Conservation (phyloP, 2,888 invertebrate genomes). For the Matsumyia berberina region DNA sequence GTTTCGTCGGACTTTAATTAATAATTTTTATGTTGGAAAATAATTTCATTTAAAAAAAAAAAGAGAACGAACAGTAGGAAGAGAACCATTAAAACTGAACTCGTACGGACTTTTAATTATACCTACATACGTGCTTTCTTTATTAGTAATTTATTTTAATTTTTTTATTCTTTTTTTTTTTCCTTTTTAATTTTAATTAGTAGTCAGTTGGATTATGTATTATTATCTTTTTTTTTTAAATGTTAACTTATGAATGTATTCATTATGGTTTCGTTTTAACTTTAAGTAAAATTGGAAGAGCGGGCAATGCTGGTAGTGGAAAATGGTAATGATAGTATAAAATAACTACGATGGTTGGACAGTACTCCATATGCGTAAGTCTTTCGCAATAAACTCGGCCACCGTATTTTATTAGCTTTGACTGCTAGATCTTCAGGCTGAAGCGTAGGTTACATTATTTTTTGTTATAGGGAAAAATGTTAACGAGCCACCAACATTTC, state of each 20-base stretch:
- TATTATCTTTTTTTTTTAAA: conserved; percentile 27
- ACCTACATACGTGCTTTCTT: conserved; percentile 42
- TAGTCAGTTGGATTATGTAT: conserved; percentile 42
- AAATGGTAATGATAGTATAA: too few species aligned
- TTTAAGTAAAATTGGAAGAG: conserved; percentile 23
- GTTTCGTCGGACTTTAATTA: conserved; percentile 49
- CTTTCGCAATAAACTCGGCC: too few species aligned
- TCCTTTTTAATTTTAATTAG: conserved; percentile 36
- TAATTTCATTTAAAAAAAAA: conserved; percentile 39
- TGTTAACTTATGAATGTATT: conserved; percentile 43
- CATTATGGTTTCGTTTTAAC: conserved; percentile 6
- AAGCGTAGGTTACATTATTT: too few species aligned
- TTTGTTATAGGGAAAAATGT: too few species aligned
- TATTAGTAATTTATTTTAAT: conserved; percentile 7
- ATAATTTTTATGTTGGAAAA: conserved; percentile 22
- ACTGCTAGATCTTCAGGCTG: too few species aligned
- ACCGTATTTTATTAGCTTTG: too few species aligned
- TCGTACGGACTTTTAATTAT: conserved; percentile 69
- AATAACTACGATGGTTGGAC: too few species aligned
- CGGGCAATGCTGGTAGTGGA: too few species aligned
- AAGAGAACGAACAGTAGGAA: conserved; percentile 44
- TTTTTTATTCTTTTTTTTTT: conserved; percentile 12
- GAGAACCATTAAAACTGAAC: conserved; percentile 73
- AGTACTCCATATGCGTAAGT: too few species aligned
- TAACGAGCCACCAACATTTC: too few species aligned